Evolutionary conservation across 2,888 invertebrate species (phyloP), one percentile per base, ranked within the genome.

Genomic region (Anaspis maculata): DNA sequence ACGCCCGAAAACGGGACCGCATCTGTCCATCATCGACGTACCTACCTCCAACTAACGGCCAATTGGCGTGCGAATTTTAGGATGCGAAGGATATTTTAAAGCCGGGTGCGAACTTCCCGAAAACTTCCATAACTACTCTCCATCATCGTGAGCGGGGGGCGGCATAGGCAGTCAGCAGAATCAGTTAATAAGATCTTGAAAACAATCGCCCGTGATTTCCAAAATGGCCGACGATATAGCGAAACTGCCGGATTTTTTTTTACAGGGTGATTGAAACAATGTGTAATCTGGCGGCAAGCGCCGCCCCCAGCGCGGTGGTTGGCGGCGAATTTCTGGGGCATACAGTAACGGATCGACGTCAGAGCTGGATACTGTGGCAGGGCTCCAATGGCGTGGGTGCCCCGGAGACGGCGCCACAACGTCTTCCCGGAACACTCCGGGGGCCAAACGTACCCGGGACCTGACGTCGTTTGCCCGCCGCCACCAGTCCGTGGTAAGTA

Each of bases 351-450:
- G 46, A 41, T 40, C 37, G 42, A 50, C 52, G 53, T 53, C 53
- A 52, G 49, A 49, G 44, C 43, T 51, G 50, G 47, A 42, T 52
- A 68, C 63, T 46, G 61, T 57, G 56, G 67, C 62, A 63, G 64
- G 64, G 66, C 61, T 64, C 66, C 69, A 67, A 67, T 64, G 54
- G 54, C 46, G 49, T 48, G 37, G 68, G 62, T 61, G 69, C 63
- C 64, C 67, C 56, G 66, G 55, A 63, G 62, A 66, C 71, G 72
- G 70, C 71, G 39, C 31, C 32, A 64, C 66, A 62, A 69, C 67
- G 61, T 69, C 69, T 69, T 68, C 68, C 69, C 65, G 64, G 45
- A 44, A 37, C 46, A 41, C 49, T 46, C 51, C 49, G 45, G 55
- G 62, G 57, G 62, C 63, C 67, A 66, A 65, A 66, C 60, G 54